Conservation (phyloP, 2,888 invertebrate species). For the Siphlonurus alternatus region DNA sequence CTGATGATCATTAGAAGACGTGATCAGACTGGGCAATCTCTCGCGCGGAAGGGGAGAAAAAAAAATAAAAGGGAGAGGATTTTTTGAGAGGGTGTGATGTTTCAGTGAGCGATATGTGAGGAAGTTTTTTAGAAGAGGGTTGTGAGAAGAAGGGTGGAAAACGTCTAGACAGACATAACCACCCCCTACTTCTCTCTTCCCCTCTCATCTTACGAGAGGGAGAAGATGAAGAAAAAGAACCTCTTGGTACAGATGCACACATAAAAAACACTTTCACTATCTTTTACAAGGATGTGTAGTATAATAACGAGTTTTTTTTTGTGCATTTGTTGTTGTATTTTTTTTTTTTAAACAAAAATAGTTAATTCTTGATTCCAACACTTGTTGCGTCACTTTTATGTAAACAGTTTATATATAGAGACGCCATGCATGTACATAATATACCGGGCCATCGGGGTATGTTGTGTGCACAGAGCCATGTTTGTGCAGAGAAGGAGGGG, state of each 20-base stretch:
- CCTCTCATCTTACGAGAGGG: neutral
- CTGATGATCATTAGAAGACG: neutral
- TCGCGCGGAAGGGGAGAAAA: neutral
- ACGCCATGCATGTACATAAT: no score
- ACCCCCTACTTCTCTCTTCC: neutral
- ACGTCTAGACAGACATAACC: conserved; percentile 2
- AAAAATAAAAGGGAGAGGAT: neutral
- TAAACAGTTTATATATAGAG: no score
- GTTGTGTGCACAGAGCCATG: no score
- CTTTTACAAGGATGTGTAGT: neutral
- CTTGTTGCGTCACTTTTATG: neutral
- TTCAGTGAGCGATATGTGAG: neutral
- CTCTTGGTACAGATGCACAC: neutral
- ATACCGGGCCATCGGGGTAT: no score
- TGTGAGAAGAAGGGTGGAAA: neutral
- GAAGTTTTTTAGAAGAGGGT: neutral
- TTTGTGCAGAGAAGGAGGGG: no score
- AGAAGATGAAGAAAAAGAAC: neutral
- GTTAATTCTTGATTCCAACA: neutral
- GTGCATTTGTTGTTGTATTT: no score
- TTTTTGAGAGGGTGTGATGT: neutral
- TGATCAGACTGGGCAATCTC: neutral
- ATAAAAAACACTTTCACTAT: neutral
- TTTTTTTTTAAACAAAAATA: neutral
- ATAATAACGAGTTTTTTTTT: neutral